Percentiles rank a stretch among this genome's conserved stretches.
phyloP scores from a whole-genome alignment of 2,113 vertebrate species.

The Ariopsis seemanni region DNA sequence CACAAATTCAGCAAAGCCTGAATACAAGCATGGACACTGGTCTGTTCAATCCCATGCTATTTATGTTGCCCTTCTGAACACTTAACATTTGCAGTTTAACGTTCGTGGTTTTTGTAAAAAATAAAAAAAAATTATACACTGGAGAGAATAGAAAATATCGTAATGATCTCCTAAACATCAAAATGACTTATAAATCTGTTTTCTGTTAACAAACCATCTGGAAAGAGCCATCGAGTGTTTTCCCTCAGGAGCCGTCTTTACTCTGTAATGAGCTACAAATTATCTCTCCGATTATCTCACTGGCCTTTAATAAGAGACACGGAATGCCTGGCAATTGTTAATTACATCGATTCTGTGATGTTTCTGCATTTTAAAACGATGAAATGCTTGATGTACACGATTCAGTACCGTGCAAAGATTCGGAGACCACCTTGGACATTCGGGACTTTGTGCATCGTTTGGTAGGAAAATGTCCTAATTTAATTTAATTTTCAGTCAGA shows the following conservation, averaged over 20 bases:
- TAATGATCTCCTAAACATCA: neutral
- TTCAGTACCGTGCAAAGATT: neutral
- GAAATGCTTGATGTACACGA: neutral
- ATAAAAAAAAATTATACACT: too few species aligned
- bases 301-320: neutral
- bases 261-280: neutral
- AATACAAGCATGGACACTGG: neutral
- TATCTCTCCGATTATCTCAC: neutral
- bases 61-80: neutral
- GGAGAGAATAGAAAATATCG: neutral
- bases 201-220: neutral
- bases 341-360: neutral
- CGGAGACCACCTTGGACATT: neutral
- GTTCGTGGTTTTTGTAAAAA: neutral
- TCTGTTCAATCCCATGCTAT: neutral
- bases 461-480: neutral
- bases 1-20: conserved; percentile 19
- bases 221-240: neutral
- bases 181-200: neutral
- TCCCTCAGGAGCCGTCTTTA: neutral
- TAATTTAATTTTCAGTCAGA: neutral
- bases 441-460: neutral
- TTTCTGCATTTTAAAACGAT: neutral
- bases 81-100: neutral
- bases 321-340: neutral